Base-by-base conservation (phyloP, 2,797 vertebrate species). In the Alcedo atthis region DNA sequence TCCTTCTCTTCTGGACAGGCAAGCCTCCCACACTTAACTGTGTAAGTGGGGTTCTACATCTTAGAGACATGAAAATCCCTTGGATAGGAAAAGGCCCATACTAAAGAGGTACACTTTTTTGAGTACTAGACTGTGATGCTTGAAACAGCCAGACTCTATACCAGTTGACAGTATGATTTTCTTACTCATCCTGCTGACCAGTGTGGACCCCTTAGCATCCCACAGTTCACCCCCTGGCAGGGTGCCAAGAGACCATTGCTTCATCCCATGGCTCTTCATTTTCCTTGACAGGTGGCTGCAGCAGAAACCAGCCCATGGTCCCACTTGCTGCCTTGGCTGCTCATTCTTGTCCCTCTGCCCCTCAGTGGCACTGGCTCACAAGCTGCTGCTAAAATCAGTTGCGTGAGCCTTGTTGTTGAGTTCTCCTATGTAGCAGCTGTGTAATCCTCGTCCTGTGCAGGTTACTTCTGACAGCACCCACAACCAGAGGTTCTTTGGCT, bases 401-500 rank as follows among this genome's bases (percentile, higher is more conserved):
- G 3, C 1, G 0, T 9, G 21, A 49, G 37, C n/a, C 26, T 14
- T 2, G 1, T 4, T 5, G 1, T 8, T 25, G 43, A 69, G n/a
- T 32, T 64, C 32, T 82, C 20, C 43, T 9, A 1, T 9, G 11
- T 40, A 19, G 26, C 35, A 71, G 46, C 81, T 55, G 8, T 3
- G 2, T 58, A 43, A 74, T 26, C 43, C 61, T 54, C 3, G 0
- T 83, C 64, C 74, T 69, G 30, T 42, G 20, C 1, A 2, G 40
- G 43, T 93, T 85, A 24, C 64, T 80, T 82, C 54, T 64, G 63
- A 67, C 62, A 83, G 64, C 77, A 81, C 1, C n/a, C 26, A 21
- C 73, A 87, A 85, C 80, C 88, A 88, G 81, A 5, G 4, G 59
- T 88, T 71, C 67, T 91, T 54, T 95, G 80, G 73, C 85, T 89